These are phyloP conservation scores for Phaonia tiefii DNA, from an alignment of 2,888 invertebrate genomes.

Conservation along the genomic window DNA sequence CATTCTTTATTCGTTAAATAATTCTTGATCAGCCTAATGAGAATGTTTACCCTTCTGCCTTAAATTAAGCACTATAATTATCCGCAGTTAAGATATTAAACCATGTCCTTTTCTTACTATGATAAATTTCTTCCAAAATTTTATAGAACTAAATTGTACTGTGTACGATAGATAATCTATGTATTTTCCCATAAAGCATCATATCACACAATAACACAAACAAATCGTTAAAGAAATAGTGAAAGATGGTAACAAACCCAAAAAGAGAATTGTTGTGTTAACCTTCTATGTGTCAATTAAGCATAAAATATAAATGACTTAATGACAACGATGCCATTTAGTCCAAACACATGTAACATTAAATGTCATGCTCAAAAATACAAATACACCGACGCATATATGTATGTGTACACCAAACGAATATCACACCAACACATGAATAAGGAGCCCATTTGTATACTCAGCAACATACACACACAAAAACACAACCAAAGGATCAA, in stretches of 20 bases:
- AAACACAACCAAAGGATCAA: neutral
- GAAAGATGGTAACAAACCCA: neutral
- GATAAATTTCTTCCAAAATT: too few species aligned
- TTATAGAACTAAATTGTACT: too few species aligned
- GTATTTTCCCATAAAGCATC: neutral
- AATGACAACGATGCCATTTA: constrained; percentile 40
- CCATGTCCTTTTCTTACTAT: too few species aligned
- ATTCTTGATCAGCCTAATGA: too few species aligned
- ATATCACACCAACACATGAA: neutral
- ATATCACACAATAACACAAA: constrained; percentile 3
- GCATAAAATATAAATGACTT: constrained; percentile 40
- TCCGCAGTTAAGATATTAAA: neutral
- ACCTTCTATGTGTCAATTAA: constrained; percentile 34
- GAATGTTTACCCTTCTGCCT: too few species aligned
- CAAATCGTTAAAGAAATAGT: constrained; percentile 1
- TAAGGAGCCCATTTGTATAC: neutral
- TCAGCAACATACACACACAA: neutral
- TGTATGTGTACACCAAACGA: neutral
- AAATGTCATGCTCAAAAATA: constrained; percentile 25
- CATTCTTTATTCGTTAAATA: too few species aligned
- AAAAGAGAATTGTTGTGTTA: constrained; percentile 3
- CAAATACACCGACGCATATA: neutral
- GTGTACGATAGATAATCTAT: too few species aligned
- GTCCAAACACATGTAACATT: constrained; percentile 28
- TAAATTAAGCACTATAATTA: neutral